Conservation (phyloP, 2,888 invertebrate genomes). For the Charanyca ferruginea region DNA sequence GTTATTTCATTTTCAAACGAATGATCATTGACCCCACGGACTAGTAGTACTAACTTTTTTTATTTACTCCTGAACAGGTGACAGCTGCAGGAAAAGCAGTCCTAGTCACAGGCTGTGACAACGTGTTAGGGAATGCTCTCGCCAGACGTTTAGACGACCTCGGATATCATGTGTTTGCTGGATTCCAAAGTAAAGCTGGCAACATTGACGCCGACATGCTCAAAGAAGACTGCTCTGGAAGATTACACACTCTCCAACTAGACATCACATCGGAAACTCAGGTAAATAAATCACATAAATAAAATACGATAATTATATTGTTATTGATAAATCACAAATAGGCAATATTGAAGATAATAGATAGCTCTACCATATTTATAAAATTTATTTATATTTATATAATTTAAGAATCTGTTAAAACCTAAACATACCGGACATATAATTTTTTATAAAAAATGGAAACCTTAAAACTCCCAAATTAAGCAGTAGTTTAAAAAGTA, state of each 20-base stretch:
- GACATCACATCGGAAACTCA: slow-evolving; percentile 95
- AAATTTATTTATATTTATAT: no score
- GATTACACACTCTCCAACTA: slow-evolving; percentile 94
- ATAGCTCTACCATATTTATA: background rate
- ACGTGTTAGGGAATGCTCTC: slow-evolving; percentile 93
- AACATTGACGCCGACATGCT: slow-evolving; percentile 94
- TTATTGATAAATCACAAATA: no score
- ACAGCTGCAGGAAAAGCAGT: slow-evolving; percentile 96
- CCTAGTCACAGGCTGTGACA: slow-evolving; percentile 96
- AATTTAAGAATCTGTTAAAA: no score
- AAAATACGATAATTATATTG: background rate
- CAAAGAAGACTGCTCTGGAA: slow-evolving; percentile 95
- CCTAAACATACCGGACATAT: no score
- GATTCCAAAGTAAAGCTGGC: slow-evolving; percentile 93
- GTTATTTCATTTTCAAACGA: slow-evolving; percentile 33
- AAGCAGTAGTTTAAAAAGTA: slow-evolving; percentile 11
- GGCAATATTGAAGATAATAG: no score
- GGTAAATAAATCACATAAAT: slow-evolving; percentile 75
- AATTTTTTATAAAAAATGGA: slow-evolving; percentile 5
- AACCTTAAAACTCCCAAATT: background rate
- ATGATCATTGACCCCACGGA: slow-evolving; percentile 2
- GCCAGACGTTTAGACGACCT: slow-evolving; percentile 95
- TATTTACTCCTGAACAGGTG: slow-evolving; percentile 89
- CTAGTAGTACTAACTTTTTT: background rate
- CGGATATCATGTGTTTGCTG: slow-evolving; percentile 97